These are phyloP conservation scores for Geophilus truncorum DNA, from an alignment of 2,888 invertebrate species.

Conservation along the genomic window DNA sequence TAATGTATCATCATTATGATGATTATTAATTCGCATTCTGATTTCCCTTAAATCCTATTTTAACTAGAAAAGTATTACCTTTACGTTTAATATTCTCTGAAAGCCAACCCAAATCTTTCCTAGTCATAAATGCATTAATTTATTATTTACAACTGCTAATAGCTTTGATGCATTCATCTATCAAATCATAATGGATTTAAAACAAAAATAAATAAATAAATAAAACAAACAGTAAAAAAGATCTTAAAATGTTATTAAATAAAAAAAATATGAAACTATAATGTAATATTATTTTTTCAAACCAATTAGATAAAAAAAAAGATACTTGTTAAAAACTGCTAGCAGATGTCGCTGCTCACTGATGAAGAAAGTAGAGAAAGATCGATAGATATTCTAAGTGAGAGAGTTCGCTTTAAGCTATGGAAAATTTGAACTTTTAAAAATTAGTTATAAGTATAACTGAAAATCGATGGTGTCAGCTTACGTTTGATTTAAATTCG, in stretches of 20 bases:
- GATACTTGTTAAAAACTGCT: neutral
- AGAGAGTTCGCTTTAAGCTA: neutral
- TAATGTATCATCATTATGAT: constrained; percentile 7
- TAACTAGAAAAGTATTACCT: neutral
- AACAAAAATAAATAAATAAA: neutral
- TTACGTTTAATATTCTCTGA: neutral
- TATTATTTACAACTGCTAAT: neutral
- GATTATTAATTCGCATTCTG: neutral
- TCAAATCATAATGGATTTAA: neutral
- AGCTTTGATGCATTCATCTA: neutral
- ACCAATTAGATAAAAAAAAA: neutral
- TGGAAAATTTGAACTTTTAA: neutral
- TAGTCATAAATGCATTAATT: neutral
- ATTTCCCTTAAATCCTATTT: neutral
- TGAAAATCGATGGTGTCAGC: no score
- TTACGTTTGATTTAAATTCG: neutral
- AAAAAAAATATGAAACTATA: neutral
- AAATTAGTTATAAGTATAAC: neutral
- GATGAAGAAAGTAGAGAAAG: neutral
- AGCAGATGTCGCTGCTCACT: neutral
- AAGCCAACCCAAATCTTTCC: neutral
- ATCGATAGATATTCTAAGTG: neutral
- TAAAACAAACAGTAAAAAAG: neutral
- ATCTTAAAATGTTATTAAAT: neutral
- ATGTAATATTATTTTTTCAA: neutral